Evolutionary conservation across 2,113 vertebrate species (phyloP), one percentile per base, ranked within the genome.

Genomic region (Gorsachius goisagi): DNA sequence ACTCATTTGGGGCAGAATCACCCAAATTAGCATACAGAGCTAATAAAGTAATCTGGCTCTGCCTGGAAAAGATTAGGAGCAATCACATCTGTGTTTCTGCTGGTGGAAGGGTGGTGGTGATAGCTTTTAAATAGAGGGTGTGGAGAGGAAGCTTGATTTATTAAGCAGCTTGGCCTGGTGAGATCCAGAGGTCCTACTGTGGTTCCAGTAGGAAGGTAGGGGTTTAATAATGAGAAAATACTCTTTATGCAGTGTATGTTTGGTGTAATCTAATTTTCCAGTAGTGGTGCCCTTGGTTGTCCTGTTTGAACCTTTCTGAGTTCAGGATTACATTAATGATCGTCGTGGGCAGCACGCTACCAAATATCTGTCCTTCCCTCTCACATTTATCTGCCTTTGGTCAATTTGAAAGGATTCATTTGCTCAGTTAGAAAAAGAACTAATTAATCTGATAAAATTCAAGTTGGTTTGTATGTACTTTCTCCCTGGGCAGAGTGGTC

Each of bases 311-410:
- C 15, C 12, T 64, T 39, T 50, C 16, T 6, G 37, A 68, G 19
- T 15, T 91, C 44, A 47, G 64, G 20, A 11, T 9, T 26, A 4
- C 9, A 16, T 33, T 80, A 18, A 44, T 26, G 35, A 7, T 7
- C 55, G 28, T 0, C 22, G 26, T 63, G 58, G 39, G 44, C 39
- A 78, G 35, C 20, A 33, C 0, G 0, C 17, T 6, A 16, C 12
- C 52, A 11, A 35, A 16, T 20, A 37, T 3, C 53, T 50, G 30
- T 47, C 37, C 16, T 66, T 83, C 17, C 35, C 64, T 69, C 59
- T 85, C n/a, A 1, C 1, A 0, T 47, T 52, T 8, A 14, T 16
- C 45, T 74, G 49, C 28, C 22, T 63, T 26, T 12, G 30, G 10
- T 23, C 45, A 22, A 2, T 15, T 47, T 50, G 73, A 59, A 68